These are phyloP conservation scores for Oreocharis arfaki DNA, from an alignment of 2,113 vertebrate genomes.

Conservation along the genomic window DNA sequence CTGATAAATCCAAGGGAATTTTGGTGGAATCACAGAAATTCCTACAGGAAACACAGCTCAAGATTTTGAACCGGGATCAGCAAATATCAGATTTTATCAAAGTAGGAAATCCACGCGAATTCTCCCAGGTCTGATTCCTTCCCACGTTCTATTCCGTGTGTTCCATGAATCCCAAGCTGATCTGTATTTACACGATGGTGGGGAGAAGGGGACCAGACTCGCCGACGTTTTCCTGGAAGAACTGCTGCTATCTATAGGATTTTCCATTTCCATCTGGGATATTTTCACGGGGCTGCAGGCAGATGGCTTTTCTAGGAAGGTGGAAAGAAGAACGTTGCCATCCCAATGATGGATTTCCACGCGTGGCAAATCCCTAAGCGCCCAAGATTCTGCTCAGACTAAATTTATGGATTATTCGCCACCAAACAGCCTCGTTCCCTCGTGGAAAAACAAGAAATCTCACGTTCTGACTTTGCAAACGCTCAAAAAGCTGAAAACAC, in stretches of 20 bases:
- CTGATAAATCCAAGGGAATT: not conserved
- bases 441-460: not conserved
- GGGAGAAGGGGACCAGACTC: not conserved
- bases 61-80: not conserved
- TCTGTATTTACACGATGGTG: not conserved
- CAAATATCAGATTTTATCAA: not conserved
- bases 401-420: not conserved
- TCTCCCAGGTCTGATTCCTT: not conserved
- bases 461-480: not conserved
- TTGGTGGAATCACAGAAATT: accelerated
- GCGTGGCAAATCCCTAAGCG: not conserved
- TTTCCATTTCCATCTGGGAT: conserved; percentile 24
- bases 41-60: not conserved
- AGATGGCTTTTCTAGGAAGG: conserved; percentile 16
- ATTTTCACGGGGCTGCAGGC: not conserved
- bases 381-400: not conserved
- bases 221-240: not conserved
- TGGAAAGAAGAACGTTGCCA: not conserved
- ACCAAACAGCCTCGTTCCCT: not conserved
- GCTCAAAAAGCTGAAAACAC: not conserved
- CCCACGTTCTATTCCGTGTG: accelerated
- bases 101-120: accelerated
- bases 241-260: not conserved
- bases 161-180: not conserved
- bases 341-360: not conserved